Base-by-base conservation (phyloP, 1,140 invertebrate species). In the Sinella curviseta region DNA sequence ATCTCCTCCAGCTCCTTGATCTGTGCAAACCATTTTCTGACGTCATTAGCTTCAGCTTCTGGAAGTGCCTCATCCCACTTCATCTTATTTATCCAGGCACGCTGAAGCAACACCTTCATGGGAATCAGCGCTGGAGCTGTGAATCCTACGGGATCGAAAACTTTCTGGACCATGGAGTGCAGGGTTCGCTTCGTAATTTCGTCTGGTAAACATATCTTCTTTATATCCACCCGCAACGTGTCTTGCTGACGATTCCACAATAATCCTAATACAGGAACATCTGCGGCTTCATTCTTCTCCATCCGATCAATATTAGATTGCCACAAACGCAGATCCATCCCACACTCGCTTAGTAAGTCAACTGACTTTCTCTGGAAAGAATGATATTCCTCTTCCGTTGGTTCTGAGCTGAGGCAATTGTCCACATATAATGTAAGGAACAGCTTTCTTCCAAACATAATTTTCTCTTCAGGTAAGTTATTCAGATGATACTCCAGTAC, bases 1-100 rank as follows among this genome's bases (percentile, higher is more conserved):
- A n/a, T n/a, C n/a, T n/a, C n/a, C n/a, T n/a, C n/a, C n/a, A n/a
- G 81, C 48, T 85, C 80, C 74, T 78, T 76, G 36, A 85, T 82
- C 36, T 80, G 30, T 20, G 60, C 57, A 33, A 73, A 65, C 83
- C 84, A 86, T 28, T 78, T 77, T 14, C 77, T 28, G 73, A 85
- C 84, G 67, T 81, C 77, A 0, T 33, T 39, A 30, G 34, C 77
- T 1, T 77, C 77, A 12, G 73, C 85, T 55, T 55, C 84, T 48
- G 70, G 24, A 24, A 83, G 30, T 8, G 80, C 34, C 55, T 82
- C 78, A 30, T 84, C 79, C 80, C 81, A 82, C 1, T 36, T 48
- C 28, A 33, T 24, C 17, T 82, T 82, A 1, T 33, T 39, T 2
- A 30, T 26, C 55, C 76, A 82, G 8, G 48, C 17, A 3, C 33